Evolutionary conservation across 2,113 vertebrate genomes (phyloP).

Genomic region (Malurus elegans): DNA sequence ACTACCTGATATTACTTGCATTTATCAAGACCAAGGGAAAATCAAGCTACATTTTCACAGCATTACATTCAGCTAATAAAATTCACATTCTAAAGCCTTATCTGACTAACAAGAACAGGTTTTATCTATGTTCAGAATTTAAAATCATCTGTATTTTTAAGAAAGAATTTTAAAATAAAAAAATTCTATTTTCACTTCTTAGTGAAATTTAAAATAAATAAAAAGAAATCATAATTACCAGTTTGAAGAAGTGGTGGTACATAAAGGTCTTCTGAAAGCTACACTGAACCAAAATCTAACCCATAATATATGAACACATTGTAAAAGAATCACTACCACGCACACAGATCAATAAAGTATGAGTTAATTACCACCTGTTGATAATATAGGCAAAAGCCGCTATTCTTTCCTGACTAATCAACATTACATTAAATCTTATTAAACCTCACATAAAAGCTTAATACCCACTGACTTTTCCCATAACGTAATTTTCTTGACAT

Average conservation of each 20-base stretch:
- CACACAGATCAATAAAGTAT: not conserved
- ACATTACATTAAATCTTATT: not conserved
- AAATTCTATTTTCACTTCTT: not conserved
- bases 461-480: not conserved
- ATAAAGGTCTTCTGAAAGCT: not conserved
- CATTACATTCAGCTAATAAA: not conserved
- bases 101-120: not conserved
- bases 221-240: not conserved
- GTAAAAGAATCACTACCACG: not conserved
- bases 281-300: not conserved
- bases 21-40: constrained; percentile 2
- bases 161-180: not conserved
- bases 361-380: not conserved
- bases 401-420: not conserved
- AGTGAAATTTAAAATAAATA: not conserved
- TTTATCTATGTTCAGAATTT: not conserved
- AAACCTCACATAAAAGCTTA: not conserved
- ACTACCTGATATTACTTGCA: not conserved
- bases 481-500: not conserved
- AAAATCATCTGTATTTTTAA: not conserved
- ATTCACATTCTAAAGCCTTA: not conserved
- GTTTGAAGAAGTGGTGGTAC: not conserved
- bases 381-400: not conserved
- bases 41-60: not conserved
- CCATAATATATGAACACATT: not conserved